Base-by-base conservation (phyloP, 2,113 vertebrate species). In the Corythornis cristatus region DNA sequence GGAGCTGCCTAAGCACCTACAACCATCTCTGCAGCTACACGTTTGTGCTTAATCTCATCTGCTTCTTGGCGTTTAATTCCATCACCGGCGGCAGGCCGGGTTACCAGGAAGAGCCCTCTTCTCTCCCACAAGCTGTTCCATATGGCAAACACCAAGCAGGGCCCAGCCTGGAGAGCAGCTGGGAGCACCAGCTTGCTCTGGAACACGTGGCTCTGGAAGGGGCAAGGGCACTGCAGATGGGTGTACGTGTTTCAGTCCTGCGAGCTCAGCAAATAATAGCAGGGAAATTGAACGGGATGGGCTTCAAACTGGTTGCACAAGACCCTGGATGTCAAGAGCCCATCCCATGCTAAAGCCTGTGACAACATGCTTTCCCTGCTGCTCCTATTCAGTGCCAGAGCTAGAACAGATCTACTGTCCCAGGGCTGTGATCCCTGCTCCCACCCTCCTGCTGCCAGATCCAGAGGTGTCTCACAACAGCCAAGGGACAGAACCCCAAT, bases 151-250 rank as follows among this genome's bases (percentile, higher is more conserved):
- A 17, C 5, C 0, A 43, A 4, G 56, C 56, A n/a, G 54, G 23
- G 50, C 48, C 48, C 22, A 8, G 48, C 12, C 50, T 51, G 50
- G 33, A 23, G 11, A 2, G 0, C 12, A 3, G 33, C 15, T 6
- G 21, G 17, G 21, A 42, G 8, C 10, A 42, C 29, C 1, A 0
- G 0, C 17, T 56, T 26, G 33, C 10, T 31, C 8, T 2, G 11
- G 61, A 28, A 7, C 20, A 3, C 3, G 0, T 1, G 1, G 18
- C 0, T 1, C 46, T 66, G 87, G 18, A 61, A 53, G 21, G 48
- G 31, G 8, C 4, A 22, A 10, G 43, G 0, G 40, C 18, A 5
- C 23, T 0, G 0, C 0, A 1, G 8, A 0, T 18, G 21, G 25
- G 25, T 8, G 29, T 31, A 2, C 0, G 1, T 18, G 13, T 23